phyloP scores from a whole-genome alignment of 2,888 invertebrate genomes.

The Chromoteleia sp. region DNA sequence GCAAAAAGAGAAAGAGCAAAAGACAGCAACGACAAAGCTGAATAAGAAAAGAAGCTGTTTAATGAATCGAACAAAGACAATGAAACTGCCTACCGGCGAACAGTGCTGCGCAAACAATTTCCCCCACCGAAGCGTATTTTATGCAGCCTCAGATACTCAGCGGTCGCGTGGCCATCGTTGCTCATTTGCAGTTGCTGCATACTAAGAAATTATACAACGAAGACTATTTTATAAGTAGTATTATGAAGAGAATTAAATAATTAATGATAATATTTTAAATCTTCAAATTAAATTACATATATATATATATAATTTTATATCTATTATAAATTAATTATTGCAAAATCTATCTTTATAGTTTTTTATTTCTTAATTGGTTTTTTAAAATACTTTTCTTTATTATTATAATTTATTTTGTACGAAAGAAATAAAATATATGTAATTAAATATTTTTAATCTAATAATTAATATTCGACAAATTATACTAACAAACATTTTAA shows the following conservation, averaged over 20 bases:
- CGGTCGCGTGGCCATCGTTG: constrained; percentile 61
- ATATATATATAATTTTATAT: too few relatives aligned
- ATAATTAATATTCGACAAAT: too few relatives aligned
- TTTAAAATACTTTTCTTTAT: too few relatives aligned
- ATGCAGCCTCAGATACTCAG: constrained; percentile 43
- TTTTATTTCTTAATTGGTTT: too few relatives aligned
- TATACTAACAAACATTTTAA: too few relatives aligned
- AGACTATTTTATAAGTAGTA: background rate
- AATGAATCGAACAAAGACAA: constrained; percentile 50
- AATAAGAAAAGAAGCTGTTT: constrained; percentile 45
- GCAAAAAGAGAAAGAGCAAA: constrained; percentile 59
- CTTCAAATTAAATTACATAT: too few relatives aligned
- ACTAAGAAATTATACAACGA: constrained; percentile 49
- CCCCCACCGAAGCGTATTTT: constrained; percentile 44
- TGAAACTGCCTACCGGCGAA: constrained; percentile 42
- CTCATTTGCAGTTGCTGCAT: constrained; percentile 34
- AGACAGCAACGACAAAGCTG: constrained; percentile 17
- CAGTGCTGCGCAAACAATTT: constrained; percentile 62
- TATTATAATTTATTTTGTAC: too few relatives aligned
- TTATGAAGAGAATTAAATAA: background rate
- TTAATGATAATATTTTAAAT: too few relatives aligned
- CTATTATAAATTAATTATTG: too few relatives aligned
- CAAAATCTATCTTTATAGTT: too few relatives aligned
- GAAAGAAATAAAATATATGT: too few relatives aligned
- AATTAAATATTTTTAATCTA: too few relatives aligned